Evolutionary conservation across 1,140 invertebrate genomes (phyloP).

Genomic region (Drosophila sucinea): DNA sequence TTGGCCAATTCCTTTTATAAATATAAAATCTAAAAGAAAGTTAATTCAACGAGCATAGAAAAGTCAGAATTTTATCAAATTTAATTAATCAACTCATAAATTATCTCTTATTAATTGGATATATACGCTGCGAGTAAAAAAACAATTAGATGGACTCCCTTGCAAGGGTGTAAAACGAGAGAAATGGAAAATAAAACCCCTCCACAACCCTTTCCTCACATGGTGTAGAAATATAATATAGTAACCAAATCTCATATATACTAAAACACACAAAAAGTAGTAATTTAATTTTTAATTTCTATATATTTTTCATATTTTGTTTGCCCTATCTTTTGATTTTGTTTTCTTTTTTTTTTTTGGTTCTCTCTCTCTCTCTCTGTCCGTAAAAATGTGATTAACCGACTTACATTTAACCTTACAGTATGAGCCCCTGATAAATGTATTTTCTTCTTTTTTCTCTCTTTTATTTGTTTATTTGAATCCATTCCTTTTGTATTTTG

Average conservation of each 20-base stretch:
- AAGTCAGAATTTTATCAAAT: too few species aligned
- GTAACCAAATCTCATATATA: slow-evolving; percentile 17
- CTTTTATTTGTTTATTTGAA: slow-evolving; percentile 53
- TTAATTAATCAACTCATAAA: neutral
- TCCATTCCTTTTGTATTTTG: slow-evolving; percentile 46
- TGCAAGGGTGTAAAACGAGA: neutral
- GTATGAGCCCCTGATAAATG: slow-evolving; percentile 63
- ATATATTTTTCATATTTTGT: neutral
- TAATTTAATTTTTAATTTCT: neutral
- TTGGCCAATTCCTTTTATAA: too few species aligned
- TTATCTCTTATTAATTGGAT: too few species aligned
- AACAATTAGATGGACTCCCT: neutral
- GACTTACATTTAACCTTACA: slow-evolving; percentile 23
- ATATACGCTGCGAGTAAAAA: too few species aligned
- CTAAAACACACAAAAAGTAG: slow-evolving; percentile 6
- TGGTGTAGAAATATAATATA: slow-evolving; percentile 4
- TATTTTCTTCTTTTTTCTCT: slow-evolving; percentile 74
- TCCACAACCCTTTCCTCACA: neutral
- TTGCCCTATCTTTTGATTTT: too few species aligned
- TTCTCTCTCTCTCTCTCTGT: slow-evolving; percentile 2
- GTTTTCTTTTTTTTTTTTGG: too few species aligned
- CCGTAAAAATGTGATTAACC: slow-evolving; percentile 23
- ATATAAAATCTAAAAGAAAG: too few species aligned
- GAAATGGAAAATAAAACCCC: neutral
- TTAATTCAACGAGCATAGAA: too few species aligned